Evolutionary conservation across 2,797 vertebrate genomes (phyloP).

Genomic region (Alauda arvensis): DNA sequence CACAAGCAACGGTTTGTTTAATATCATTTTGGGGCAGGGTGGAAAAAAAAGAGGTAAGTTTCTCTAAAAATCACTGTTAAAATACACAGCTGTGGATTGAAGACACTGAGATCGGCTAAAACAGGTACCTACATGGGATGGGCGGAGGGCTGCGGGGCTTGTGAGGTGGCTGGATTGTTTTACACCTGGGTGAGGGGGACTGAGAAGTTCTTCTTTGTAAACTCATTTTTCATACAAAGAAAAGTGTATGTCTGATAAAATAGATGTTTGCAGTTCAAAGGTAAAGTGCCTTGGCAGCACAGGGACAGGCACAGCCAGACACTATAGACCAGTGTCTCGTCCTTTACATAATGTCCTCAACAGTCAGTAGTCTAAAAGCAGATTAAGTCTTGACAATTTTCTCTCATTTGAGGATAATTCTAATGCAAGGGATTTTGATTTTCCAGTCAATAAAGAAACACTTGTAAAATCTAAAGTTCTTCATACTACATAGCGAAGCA

Average conservation of each 20-base stretch:
- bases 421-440: neutral
- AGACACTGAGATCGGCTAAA: accelerated
- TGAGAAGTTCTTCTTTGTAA: neutral
- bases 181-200: neutral
- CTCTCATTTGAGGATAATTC: neutral
- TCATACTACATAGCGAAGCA: neutral
- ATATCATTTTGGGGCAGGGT: accelerated
- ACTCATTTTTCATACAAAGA: neutral
- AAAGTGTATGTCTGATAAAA: neutral
- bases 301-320: too few relatives aligned
- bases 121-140: accelerated
- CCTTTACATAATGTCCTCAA: neutral
- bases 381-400: neutral
- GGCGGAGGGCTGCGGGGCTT: accelerated
- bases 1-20: neutral
- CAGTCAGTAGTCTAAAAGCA: neutral
- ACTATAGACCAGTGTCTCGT: too few relatives aligned
- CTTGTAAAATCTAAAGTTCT: neutral
- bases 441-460: neutral
- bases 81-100: neutral
- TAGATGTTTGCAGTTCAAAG: neutral
- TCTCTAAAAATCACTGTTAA: neutral
- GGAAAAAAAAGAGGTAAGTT: neutral
- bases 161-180: neutral
- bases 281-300: neutral